phyloP scores from a whole-genome alignment of 1,140 invertebrate species.

The Thrips palmi region DNA sequence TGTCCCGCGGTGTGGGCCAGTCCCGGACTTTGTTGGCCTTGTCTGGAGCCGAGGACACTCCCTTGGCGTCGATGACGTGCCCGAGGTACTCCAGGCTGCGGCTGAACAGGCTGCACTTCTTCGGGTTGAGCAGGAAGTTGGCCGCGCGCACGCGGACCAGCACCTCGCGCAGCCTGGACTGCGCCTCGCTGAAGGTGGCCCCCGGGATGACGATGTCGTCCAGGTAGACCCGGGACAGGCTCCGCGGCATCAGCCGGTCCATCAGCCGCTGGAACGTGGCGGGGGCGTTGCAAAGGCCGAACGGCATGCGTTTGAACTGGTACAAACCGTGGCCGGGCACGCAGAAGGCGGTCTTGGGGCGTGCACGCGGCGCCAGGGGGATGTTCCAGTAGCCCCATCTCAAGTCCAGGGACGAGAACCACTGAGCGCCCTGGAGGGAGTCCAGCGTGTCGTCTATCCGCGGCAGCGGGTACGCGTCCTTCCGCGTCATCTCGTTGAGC shows the following conservation, averaged over 20 bases:
- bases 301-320: slow-evolving; percentile 24
- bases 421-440: slow-evolving; percentile 18
- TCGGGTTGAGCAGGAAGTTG: no score
- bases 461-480: slow-evolving; percentile 26
- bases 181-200: no score
- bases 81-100: no score
- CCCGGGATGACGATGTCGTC: no score
- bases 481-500: slow-evolving; percentile 23
- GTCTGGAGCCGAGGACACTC: no score
- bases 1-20: no score
- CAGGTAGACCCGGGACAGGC: no score
- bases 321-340: slow-evolving; percentile 22
- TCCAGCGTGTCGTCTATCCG: slow-evolving; percentile 26
- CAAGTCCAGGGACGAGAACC: slow-evolving; percentile 21
- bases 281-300: slow-evolving; percentile 23
- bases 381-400: slow-evolving; percentile 17
- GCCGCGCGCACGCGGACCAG: no score
- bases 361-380: slow-evolving; percentile 15
- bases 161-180: no score
- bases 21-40: no score
- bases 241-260: slow-evolving; percentile 14
- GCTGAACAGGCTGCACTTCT: no score
- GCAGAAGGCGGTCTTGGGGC: slow-evolving; percentile 25
- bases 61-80: no score
- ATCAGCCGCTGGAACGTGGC: slow-evolving; percentile 24